These are phyloP conservation scores for Cheilinus undulatus DNA, from an alignment of 2,113 vertebrate species.

Conservation along the genomic window DNA sequence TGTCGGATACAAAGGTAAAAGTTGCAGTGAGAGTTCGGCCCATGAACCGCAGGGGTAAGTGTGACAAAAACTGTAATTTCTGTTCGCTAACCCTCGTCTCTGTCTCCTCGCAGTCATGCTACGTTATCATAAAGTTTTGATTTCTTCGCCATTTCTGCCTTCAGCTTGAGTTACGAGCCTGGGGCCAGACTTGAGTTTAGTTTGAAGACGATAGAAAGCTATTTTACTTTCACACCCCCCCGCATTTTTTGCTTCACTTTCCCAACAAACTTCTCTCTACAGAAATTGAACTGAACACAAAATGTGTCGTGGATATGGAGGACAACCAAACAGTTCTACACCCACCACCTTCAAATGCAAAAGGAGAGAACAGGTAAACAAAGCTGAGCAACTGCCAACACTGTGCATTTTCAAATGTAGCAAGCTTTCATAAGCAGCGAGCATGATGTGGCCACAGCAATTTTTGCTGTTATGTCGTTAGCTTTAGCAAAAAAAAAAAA, in stretches of 20 bases:
- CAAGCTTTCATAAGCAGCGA: neutral
- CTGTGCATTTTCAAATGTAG: neutral
- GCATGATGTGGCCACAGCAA: neutral
- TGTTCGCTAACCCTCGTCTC: slow-evolving; percentile 1
- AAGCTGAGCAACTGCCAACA: slow-evolving; percentile 18
- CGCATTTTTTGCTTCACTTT: slow-evolving; percentile 49
- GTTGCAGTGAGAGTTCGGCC: slow-evolving; percentile 97
- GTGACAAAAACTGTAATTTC: neutral
- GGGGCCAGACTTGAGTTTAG: slow-evolving; percentile 19
- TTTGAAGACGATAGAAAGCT: slow-evolving; percentile 22
- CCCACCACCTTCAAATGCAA: slow-evolving; percentile 90
- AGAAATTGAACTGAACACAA: slow-evolving; percentile 98
- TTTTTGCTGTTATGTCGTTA: neutral
- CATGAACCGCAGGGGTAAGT: slow-evolving; percentile 95
- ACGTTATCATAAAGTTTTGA: slow-evolving; percentile 54
- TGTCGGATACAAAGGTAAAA: slow-evolving; percentile 98
- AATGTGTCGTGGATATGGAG: slow-evolving; percentile 99
- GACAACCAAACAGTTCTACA: slow-evolving; percentile 96
- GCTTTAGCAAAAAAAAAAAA: neutral
- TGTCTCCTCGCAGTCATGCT: slow-evolving; percentile 27
- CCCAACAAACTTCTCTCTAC: slow-evolving; percentile 72
- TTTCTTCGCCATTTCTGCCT: slow-evolving; percentile 57
- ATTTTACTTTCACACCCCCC: slow-evolving; percentile 40
- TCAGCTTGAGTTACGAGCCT: slow-evolving; percentile 31
- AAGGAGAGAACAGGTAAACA: slow-evolving; percentile 91